Conservation (phyloP, 2,113 vertebrate genomes). For the Xenopus borealis region DNA sequence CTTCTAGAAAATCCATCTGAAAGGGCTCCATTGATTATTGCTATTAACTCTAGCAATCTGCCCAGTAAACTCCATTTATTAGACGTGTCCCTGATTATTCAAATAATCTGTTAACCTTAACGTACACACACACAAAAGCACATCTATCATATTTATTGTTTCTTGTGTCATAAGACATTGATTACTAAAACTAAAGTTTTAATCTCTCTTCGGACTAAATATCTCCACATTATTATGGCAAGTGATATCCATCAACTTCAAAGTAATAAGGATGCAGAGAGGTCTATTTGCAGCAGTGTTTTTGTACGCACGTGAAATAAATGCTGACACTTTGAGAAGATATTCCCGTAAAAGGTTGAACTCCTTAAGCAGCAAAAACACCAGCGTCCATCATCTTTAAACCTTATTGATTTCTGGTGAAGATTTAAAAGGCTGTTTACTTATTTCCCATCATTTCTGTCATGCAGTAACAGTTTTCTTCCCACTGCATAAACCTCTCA, state of each 20-base stretch:
- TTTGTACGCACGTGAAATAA: slow-evolving; percentile 65
- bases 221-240: slow-evolving; percentile 50
- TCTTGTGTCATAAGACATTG: slow-evolving; percentile 2
- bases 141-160: too few relatives aligned
- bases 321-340: slow-evolving; percentile 75
- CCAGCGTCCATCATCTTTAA: slow-evolving; percentile 83
- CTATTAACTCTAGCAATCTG: too few relatives aligned
- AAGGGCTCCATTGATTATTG: too few relatives aligned
- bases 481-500: slow-evolving; percentile 85
- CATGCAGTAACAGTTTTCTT: slow-evolving; percentile 81
- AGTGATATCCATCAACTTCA: slow-evolving; percentile 53
- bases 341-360: slow-evolving; percentile 84
- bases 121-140: too few relatives aligned
- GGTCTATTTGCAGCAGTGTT: slow-evolving; percentile 72
- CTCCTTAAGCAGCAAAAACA: slow-evolving; percentile 83
- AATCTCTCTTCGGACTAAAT: slow-evolving; percentile 25
- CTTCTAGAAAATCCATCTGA: too few relatives aligned
- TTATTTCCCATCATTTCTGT: slow-evolving; percentile 87
- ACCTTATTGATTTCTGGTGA: slow-evolving; percentile 81
- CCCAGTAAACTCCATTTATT: too few relatives aligned
- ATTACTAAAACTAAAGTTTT: slow-evolving; percentile 29
- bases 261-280: slow-evolving; percentile 66
- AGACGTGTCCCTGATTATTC: too few relatives aligned
- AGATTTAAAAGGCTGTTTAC: slow-evolving; percentile 87
- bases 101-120: too few relatives aligned